Evolutionary conservation across 2,888 invertebrate species (phyloP), one percentile per base, ranked within the genome.

Genomic region (Oligia fasciuncula): DNA sequence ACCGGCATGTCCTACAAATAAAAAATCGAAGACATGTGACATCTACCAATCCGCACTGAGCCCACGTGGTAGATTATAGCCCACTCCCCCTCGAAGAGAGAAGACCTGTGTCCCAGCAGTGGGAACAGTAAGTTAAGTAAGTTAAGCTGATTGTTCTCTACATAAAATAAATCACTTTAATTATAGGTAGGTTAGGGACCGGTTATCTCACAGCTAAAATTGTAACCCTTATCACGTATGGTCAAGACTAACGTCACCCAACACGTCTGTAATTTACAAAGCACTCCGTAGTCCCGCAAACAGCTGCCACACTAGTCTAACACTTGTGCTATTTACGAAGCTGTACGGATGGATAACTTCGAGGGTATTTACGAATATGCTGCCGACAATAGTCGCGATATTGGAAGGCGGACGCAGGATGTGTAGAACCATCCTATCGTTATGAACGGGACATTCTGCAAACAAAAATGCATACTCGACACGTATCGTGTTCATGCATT

Each of bases 341-440:
- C 63, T 29, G 51, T 69, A 69, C 62, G 46, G 68, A 49, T 19
- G 68, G 54, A 29, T 63, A 80, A 40, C 83, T 76, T 63, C 43
- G 19, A 17, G 67, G 35, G 51, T 79, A 82, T 84, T 83, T 73
- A 69, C 79, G 72, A 43, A 84, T 63, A 49, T 29, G 49, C 68
- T 84, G 43, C 67, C 62, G 68, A 69, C 84, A 80, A 83, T 81
- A 77, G 70, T 83, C 60, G 23, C 83, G 72, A 81, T 81, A 81
- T 81, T 81, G 84, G 63, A 82, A 73, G 51, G 84, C 65, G 17
- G 23, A 73, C 54, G 68, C 68, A 68, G 54, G 14, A 79, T 65
- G 57, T 83, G 83, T 60, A 69, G 46, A 63, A 46, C 51, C 79
- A 72, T 79, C 71, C 63, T 65, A 81, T 79, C 67, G 84, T 79